Percentiles rank a stretch among this genome's conserved stretches.
Evolutionary conservation across 2,797 vertebrate genomes (phyloP).

Genomic region (Myotis planiceps): DNA sequence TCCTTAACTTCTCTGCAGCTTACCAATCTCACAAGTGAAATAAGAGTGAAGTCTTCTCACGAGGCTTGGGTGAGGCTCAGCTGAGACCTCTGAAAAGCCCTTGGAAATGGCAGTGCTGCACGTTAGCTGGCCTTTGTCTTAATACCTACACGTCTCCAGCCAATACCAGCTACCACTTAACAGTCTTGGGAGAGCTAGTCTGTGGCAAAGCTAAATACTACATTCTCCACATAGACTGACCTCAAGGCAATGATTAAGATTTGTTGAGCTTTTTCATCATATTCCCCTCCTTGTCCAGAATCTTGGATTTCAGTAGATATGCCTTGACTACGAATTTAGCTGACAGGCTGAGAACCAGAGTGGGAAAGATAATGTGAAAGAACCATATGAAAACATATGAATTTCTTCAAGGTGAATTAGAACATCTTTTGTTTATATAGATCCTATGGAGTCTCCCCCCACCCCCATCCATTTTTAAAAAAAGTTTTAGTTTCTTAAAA

Average conservation of each 20-base stretch:
- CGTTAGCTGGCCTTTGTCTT: not conserved
- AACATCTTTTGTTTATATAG: not conserved
- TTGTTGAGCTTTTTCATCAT: constrained; percentile 1
- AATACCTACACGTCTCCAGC: not conserved
- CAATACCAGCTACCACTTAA: not conserved
- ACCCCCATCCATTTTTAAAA: not conserved
- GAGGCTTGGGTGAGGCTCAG: not conserved
- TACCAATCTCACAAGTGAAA: not conserved
- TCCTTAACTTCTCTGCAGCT: not conserved
- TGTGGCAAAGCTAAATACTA: not conserved
- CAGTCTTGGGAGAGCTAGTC: not conserved
- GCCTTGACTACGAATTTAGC: constrained; percentile 14
- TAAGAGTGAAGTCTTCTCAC: not conserved
- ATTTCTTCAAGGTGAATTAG: not conserved
- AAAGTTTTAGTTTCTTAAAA: not conserved
- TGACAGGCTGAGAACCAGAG: constrained; percentile 45
- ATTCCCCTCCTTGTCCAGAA: constrained; percentile 1
- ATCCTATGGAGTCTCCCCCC: not conserved
- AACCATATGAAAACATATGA: not conserved
- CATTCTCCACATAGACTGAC: not conserved
- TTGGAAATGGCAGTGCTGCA: not conserved
- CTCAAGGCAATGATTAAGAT: not conserved
- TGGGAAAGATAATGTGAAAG: not conserved
- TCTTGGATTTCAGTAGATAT: constrained; percentile 50
- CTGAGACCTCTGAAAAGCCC: not conserved